These are phyloP conservation scores for Siniperca chuatsi DNA, from an alignment of 2,113 vertebrate species.

Conservation along the genomic window DNA sequence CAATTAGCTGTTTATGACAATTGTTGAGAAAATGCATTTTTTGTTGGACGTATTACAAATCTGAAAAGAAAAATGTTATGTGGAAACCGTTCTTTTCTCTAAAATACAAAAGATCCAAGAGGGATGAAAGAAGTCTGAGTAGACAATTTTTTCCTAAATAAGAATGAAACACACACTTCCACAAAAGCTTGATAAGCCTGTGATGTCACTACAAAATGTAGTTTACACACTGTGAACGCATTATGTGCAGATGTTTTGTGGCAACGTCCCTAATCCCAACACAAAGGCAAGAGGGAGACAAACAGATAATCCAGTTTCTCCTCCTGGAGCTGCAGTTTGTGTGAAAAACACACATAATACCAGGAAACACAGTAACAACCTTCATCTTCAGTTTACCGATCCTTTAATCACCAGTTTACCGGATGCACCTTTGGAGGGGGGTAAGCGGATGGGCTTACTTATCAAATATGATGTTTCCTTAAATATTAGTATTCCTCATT, in stretches of 20 bases:
- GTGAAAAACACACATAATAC: slow-evolving; percentile 7
- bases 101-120: not conserved
- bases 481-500: not conserved
- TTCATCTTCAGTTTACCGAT: not conserved
- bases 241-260: slow-evolving; percentile 31
- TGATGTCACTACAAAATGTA: slow-evolving; percentile 14
- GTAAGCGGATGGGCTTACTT: not conserved
- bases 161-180: not conserved
- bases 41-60: not conserved
- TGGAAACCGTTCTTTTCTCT: not conserved
- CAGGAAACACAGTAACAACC: not conserved
- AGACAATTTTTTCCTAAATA: not conserved
- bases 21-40: not conserved
- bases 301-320: slow-evolving; percentile 47
- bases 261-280: slow-evolving; percentile 55
- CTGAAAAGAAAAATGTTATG: too few relatives aligned
- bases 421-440: not conserved
- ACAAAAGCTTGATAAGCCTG: slow-evolving; percentile 7
- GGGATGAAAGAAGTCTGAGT: not conserved
- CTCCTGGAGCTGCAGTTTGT: slow-evolving; percentile 15
- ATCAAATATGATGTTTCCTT: not conserved
- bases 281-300: slow-evolving; percentile 35
- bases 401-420: not conserved
- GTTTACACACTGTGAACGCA: slow-evolving; percentile 12
- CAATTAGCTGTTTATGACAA: not conserved